Conservation (phyloP, 2,888 invertebrate species). For the Thecophora atra region DNA sequence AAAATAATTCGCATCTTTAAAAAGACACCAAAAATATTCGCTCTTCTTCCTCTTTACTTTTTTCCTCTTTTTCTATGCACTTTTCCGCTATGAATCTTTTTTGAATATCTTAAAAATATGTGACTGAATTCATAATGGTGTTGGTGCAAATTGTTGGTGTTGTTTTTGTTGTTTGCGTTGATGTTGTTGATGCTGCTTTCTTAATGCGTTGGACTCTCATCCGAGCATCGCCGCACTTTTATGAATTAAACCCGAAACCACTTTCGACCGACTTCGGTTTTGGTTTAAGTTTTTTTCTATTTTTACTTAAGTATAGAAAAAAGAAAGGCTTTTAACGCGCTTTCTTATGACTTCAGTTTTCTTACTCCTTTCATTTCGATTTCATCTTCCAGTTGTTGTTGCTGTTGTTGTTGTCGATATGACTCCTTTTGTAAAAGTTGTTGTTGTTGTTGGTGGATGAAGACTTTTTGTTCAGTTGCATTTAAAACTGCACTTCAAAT, state of each 20-base stretch:
- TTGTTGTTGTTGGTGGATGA: background rate
- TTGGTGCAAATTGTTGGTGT: too few species aligned
- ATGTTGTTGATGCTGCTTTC: background rate
- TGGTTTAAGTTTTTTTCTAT: background rate
- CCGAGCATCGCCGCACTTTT: background rate
- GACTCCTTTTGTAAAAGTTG: background rate
- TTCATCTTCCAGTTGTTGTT: background rate
- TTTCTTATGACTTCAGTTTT: too few species aligned
- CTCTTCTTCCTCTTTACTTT: background rate
- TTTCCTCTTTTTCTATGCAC: background rate
- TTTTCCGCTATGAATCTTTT: background rate
- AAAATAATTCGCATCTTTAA: background rate
- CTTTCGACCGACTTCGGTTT: background rate
- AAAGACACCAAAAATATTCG: background rate
- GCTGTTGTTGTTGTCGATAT: background rate
- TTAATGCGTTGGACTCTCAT: background rate
- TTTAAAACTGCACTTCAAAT: background rate
- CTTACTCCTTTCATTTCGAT: too few species aligned
- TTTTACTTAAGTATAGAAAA: conserved; percentile 1
- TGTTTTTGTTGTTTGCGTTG: background rate
- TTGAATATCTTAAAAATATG: background rate
- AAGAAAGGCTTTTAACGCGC: conserved; percentile 5
- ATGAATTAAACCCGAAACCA: conserved; percentile 4
- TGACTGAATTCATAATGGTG: background rate
- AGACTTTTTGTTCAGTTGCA: background rate